Evolutionary conservation across 37 sponge, comb jelly and placozoan species (phyloP), one percentile per base, ranked within the genome.

Genomic region (Halichondria panicea): DNA sequence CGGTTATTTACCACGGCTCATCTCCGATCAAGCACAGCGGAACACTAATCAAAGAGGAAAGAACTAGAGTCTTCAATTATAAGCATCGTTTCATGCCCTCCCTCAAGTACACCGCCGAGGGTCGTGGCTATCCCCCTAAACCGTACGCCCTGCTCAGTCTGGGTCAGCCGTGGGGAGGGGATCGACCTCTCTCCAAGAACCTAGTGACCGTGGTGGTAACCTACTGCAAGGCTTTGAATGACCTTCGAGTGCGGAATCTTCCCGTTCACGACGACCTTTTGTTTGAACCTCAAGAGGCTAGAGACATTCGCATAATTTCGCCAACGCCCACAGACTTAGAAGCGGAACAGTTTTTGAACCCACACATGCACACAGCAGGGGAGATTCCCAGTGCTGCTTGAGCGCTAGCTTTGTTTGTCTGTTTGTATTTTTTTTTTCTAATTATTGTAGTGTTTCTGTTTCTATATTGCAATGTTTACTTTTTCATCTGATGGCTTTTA

Each of bases 91-190:
- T 85, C 53, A 12, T 71, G n/a, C 72, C 86, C 28, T 58, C 69
- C 35, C 57, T 85, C n/a, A 84, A 75, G 46, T 61, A 75, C 38
- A 42, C 36, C 31, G 22, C 38, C 35, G 77, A 84, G 11, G 68
- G 59, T 19, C 70, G 40, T n/a, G 60, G 68, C 36, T 61, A 78
- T 3, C 68, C 76, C 37, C 94, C 94, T 13, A 89, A 82, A 22
- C 84, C 94, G 2, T 89, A 86, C 37, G 78, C 83, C 3, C 48
- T 86, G 34, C 55, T 94, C 63, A 85, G 83, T 40, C 63, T 94
- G 31, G 90, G 94, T 13, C 88, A 94, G 67, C 83, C 87, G 31
- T 94, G 94, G 94, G 86, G 83, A 52, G 71, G 72, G 44, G 82
- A 81, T 35, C 24, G 84, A n/a, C 91, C 90, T 19, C 74, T 89